A percentile compares a stretch with the other conserved stretches of the same genome.
Conservation (phyloP, 2,888 invertebrate species). For the Loripinus fragilis region DNA sequence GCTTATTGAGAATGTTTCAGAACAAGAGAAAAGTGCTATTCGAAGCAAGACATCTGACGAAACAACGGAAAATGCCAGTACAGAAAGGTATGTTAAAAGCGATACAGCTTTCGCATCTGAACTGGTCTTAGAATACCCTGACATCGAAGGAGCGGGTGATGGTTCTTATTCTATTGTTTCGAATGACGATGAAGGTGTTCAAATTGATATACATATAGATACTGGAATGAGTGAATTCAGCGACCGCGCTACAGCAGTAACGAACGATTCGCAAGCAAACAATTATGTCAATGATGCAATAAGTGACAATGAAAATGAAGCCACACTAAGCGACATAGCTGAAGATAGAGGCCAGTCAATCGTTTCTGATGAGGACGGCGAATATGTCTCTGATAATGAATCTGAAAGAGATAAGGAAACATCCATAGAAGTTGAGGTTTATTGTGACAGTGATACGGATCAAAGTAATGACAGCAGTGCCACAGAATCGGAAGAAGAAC, state of each 20-base stretch:
- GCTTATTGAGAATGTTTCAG: background rate
- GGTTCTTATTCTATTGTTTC: background rate
- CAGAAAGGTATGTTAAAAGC: background rate
- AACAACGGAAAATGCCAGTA: background rate
- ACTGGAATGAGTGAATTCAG: background rate
- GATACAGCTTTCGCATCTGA: background rate
- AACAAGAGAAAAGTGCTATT: background rate
- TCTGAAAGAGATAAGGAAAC: background rate
- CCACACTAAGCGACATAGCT: background rate
- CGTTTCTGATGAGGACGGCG: background rate
- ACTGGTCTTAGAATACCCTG: background rate
- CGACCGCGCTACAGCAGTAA: background rate
- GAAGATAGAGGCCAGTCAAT: background rate
- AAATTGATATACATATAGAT: background rate
- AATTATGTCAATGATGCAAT: no score
- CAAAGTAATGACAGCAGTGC: no score
- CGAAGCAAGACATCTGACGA: background rate
- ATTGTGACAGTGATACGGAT: background rate
- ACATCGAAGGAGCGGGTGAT: background rate
- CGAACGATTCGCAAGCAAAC: no score
- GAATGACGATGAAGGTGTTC: background rate
- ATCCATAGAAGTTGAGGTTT: background rate
- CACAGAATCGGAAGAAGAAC: background rate
- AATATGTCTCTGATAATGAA: background rate
- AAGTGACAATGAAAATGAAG: background rate